Evolutionary conservation across 2,113 vertebrate genomes (phyloP).

Genomic region (Nematolebias whitei): DNA sequence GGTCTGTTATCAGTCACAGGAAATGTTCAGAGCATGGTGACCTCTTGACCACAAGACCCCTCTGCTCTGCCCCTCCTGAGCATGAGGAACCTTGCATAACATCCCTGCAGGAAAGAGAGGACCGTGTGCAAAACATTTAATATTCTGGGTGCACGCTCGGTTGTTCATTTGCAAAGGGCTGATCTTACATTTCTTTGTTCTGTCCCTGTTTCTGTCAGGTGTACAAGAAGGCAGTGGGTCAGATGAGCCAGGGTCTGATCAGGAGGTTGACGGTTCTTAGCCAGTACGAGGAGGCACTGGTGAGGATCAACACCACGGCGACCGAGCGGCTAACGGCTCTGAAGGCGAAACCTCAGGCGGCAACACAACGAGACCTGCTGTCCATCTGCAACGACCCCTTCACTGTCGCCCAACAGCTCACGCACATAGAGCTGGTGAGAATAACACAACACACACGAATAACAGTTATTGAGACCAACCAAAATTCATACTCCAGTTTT

Average conservation of each 20-base stretch:
- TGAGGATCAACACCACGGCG: slow-evolving; percentile 85
- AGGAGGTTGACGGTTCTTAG: slow-evolving; percentile 85
- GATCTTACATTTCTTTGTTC: too few species aligned
- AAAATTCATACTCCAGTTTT: too few species aligned
- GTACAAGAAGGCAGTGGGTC: slow-evolving; percentile 86
- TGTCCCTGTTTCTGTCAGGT: slow-evolving; percentile 77
- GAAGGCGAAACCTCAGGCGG: slow-evolving; percentile 89
- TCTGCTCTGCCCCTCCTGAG: not conserved
- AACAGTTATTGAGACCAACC: too few species aligned
- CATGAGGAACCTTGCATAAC: slow-evolving; percentile 16
- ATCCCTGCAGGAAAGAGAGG: not conserved
- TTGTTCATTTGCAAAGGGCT: not conserved
- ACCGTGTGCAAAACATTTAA: not conserved
- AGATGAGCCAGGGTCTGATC: slow-evolving; percentile 88
- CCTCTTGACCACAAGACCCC: slow-evolving; percentile 8
- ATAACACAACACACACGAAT: too few species aligned
- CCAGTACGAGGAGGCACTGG: slow-evolving; percentile 92
- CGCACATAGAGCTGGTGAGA: slow-evolving; percentile 93
- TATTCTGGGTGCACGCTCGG: not conserved
- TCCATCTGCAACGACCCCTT: slow-evolving; percentile 92
- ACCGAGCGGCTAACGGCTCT: slow-evolving; percentile 84
- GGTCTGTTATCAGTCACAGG: slow-evolving; percentile 15
- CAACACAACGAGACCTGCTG: slow-evolving; percentile 88
- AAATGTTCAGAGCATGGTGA: slow-evolving; percentile 14
- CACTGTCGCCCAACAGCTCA: slow-evolving; percentile 92